These are phyloP conservation scores for Sitophilus oryzae DNA, from an alignment of 1,140 invertebrate species.

Conservation along the genomic window DNA sequence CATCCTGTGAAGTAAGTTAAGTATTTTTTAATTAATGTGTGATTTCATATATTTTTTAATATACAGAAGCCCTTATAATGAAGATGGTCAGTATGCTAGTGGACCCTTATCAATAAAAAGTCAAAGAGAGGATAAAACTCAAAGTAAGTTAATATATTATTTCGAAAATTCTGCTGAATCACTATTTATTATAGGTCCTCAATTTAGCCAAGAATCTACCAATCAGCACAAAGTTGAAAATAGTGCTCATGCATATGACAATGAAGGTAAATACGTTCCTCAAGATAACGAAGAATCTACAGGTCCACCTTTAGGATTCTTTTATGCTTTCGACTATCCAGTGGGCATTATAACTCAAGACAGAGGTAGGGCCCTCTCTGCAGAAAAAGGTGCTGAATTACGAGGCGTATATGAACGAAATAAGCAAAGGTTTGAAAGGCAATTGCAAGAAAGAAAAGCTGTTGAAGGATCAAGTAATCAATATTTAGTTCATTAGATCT, in stretches of 20 bases:
- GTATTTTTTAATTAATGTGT: not conserved
- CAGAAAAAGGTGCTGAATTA: conserved; percentile 28
- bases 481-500: not conserved
- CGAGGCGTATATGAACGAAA: conserved; percentile 41
- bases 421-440: conserved; percentile 39
- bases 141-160: conserved; percentile 2
- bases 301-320: conserved; percentile 61
- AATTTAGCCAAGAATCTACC: not conserved
- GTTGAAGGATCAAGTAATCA: not conserved
- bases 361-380: conserved; percentile 34
- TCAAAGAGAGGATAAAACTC: conserved; percentile 20
- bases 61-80: conserved; percentile 31
- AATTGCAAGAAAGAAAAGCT: conserved; percentile 26
- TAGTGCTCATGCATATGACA: conserved; percentile 3
- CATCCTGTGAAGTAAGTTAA: conserved; percentile 33
- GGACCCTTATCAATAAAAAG: conserved; percentile 29
- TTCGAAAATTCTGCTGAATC: conserved; percentile 12
- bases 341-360: conserved; percentile 52
- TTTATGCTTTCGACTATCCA: conserved; percentile 60
- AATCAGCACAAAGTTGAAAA: not conserved
- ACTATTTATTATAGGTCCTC: conserved; percentile 9
- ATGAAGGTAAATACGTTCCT: conserved; percentile 25
- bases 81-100: conserved; percentile 28
- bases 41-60: not conserved
- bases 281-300: conserved; percentile 40